Base-by-base conservation (phyloP, 2,113 vertebrate species). In the Callopanchax toddi region DNA sequence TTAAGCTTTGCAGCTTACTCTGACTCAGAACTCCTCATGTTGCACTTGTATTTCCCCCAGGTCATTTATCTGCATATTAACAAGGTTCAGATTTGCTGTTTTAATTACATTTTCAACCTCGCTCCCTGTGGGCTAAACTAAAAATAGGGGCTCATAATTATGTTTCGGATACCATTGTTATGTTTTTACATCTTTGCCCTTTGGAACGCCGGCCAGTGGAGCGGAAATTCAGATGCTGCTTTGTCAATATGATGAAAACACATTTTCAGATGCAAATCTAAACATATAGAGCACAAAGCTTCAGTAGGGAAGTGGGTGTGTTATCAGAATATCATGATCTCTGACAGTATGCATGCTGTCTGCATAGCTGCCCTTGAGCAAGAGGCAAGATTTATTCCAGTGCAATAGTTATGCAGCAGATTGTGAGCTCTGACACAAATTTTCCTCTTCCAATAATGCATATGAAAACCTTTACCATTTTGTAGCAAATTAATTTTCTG, bases 141-240 rank as follows among this genome's bases (percentile, higher is more conserved):
- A 78, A 77, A 74, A 84, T 82, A 84, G 64, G 71, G 26, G 42
- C 20, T 17, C 62, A 52, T 79, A 76, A 67, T 87, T 81, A 83
- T 23, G 46, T 71, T 71, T 45, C 34, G 49, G 36, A 70, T 32
- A 64, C 42, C 60, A 15, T 22, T 23, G 11, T 48, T 67, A 15
- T 12, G 29, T 11, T 42, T 60, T 60, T 43, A 72, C 32, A 51
- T 40, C 4, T 43, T 37, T 58, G 21, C 52, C 22, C 53, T 23
- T 15, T 42, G 18, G 32, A 53, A 22, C n/a, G 32, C 37, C 6
- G 1, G 29, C 18, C 3, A 11, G 17, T 15, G 11, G 12, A 55
- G 6, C 34, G 11, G n/a, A 53, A 21, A 37, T 16, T 56, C 25
- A 50, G 23, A n/a, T 29, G 23, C 16, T 1, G 16, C 22, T 17